These are phyloP conservation scores for Agelas oroides DNA, from an alignment of 37 sponge, comb jelly and placozoan genomes.

Conservation along the genomic window DNA sequence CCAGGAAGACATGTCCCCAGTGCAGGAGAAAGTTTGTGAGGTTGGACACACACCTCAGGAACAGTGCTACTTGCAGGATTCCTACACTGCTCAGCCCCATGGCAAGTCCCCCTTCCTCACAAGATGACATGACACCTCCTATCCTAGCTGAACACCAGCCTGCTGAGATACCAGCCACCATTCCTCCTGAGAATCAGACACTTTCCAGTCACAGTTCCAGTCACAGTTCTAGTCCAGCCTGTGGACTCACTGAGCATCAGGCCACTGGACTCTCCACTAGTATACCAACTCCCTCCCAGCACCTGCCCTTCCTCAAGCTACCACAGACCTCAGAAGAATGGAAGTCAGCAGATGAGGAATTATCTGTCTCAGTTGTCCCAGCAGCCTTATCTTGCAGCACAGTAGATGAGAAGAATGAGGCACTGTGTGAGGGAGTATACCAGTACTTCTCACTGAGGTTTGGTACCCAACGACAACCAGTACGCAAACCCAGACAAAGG, in stretches of 20 bases:
- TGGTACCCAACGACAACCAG: not conserved
- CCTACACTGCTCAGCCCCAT: not conserved
- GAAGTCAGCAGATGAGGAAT: not conserved
- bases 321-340: constrained; percentile 5
- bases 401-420: not conserved
- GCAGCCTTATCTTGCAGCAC: not conserved
- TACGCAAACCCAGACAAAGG: not conserved
- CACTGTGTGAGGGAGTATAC: not conserved
- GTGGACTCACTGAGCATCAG: no score
- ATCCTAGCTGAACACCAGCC: no score
- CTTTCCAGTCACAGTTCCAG: no score
- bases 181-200: no score
- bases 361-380: not conserved
- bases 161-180: no score
- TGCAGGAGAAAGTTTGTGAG: not conserved
- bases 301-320: not conserved
- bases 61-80: not conserved
- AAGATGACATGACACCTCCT: not conserved
- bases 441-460: not conserved
- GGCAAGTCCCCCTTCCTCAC: not conserved
- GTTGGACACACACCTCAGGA: constrained; percentile 3
- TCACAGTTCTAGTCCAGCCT: no score
- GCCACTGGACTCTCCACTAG: no score
- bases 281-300: no score
- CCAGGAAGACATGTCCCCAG: not conserved